Evolutionary conservation across 2,888 invertebrate genomes (phyloP).

Genomic region (Thalpophila matura): DNA sequence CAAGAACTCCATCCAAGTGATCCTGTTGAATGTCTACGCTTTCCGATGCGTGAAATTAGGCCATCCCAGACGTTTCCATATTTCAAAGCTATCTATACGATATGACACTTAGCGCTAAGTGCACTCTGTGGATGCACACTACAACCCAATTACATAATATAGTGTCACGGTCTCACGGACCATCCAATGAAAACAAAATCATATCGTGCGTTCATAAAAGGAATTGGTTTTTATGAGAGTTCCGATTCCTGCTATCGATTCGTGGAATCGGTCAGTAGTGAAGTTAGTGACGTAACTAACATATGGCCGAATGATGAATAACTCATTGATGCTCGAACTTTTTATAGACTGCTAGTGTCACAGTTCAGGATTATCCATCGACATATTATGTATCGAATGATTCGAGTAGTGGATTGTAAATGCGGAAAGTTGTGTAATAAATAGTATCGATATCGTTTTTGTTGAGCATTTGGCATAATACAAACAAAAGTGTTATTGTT

Average conservation of each 20-base stretch:
- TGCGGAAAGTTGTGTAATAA: not conserved
- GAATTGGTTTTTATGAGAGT: slow-evolving; percentile 44
- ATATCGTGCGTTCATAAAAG: slow-evolving; percentile 43
- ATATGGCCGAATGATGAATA: slow-evolving; percentile 49
- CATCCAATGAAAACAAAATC: slow-evolving; percentile 42
- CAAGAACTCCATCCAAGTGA: not conserved
- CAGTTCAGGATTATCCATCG: slow-evolving; percentile 25
- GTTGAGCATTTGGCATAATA: not conserved
- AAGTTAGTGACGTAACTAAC: slow-evolving; percentile 38
- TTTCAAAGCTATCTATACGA: not conserved
- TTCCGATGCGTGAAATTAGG: not conserved
- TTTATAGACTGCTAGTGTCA: slow-evolving; percentile 39
- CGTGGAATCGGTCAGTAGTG: slow-evolving; percentile 35
- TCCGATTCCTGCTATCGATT: slow-evolving; percentile 41
- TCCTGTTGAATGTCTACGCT: not conserved
- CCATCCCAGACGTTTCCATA: not conserved
- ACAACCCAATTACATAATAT: slow-evolving; percentile 29
- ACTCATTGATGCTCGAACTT: slow-evolving; percentile 49
- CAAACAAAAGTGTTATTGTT: not conserved
- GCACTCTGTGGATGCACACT: slow-evolving; percentile 28
- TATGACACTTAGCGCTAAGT: slow-evolving; percentile 18
- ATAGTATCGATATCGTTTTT: not conserved
- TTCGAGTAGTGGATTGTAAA: not conserved
- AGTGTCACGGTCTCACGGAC: slow-evolving; percentile 34
- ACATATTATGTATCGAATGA: no score